Evolutionary conservation across 2,888 invertebrate genomes (phyloP).

Genomic region (Opisthograptis luteolata): DNA sequence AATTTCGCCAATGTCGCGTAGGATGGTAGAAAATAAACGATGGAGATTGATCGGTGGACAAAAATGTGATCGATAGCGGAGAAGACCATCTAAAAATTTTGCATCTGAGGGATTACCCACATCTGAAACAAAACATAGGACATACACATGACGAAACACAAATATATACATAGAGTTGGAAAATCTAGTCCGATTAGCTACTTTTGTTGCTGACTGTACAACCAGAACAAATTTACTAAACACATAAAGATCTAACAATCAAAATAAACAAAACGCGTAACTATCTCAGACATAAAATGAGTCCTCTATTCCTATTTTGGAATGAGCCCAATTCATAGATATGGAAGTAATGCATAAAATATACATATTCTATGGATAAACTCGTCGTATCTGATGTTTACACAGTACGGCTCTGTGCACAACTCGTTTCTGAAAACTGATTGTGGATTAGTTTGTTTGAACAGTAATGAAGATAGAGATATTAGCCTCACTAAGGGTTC

Average conservation of each 20-base stretch:
- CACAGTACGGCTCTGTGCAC: neutral
- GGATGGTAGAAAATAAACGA: no score
- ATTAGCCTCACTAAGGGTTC: neutral
- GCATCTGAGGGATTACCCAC: no score
- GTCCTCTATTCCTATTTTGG: conserved; percentile 16
- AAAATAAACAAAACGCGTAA: conserved; percentile 9
- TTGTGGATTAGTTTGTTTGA: neutral
- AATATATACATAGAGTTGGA: no score
- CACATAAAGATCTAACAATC: neutral
- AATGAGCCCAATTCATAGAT: conserved; percentile 17
- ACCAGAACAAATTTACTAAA: neutral
- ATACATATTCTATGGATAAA: conserved; percentile 14
- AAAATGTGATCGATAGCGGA: no score
- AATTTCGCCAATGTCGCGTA: no score
- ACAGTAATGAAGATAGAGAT: conserved; percentile 2
- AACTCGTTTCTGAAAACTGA: neutral
- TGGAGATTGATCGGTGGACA: no score
- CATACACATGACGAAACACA: no score
- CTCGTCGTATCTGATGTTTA: conserved; percentile 1
- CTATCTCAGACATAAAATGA: neutral
- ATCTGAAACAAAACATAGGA: no score
- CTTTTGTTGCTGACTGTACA: no score
- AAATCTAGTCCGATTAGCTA: no score
- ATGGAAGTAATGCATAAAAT: conserved; percentile 24
- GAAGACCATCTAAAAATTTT: no score